These are phyloP conservation scores for Pipistrellus nathusii DNA, from an alignment of 2,797 vertebrate genomes.

Conservation along the genomic window DNA sequence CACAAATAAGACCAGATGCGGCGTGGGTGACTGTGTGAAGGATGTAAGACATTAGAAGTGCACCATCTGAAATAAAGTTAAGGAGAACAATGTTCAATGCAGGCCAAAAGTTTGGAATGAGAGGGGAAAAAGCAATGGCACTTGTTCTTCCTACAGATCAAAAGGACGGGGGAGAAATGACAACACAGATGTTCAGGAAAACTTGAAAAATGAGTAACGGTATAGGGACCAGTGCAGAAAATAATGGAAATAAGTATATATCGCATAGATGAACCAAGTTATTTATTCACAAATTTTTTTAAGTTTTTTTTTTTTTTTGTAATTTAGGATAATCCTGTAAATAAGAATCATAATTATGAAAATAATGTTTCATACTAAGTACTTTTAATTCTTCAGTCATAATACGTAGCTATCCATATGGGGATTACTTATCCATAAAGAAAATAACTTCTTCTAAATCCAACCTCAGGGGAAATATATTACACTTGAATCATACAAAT, in stretches of 20 bases:
- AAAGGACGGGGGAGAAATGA: background rate
- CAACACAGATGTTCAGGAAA: background rate
- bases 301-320: background rate
- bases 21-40: background rate
- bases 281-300: background rate
- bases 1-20: background rate
- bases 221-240: background rate
- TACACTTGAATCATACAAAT: slow-evolving; percentile 30
- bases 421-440: slow-evolving; percentile 27
- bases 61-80: background rate
- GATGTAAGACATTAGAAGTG: background rate
- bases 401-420: slow-evolving; percentile 20
- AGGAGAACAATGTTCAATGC: background rate
- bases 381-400: slow-evolving; percentile 9
- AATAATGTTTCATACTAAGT: background rate
- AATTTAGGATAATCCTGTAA: background rate
- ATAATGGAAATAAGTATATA: background rate
- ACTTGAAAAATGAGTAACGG: background rate
- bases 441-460: slow-evolving; percentile 55
- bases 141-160: background rate
- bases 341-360: slow-evolving; percentile 1
- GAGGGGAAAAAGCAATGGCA: background rate
- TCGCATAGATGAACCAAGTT: background rate
- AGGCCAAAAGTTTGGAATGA: background rate
- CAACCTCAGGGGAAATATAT: slow-evolving; percentile 50